phyloP scores from a whole-genome alignment of 1,140 invertebrate genomes.

The Drosophila lowei region DNA sequence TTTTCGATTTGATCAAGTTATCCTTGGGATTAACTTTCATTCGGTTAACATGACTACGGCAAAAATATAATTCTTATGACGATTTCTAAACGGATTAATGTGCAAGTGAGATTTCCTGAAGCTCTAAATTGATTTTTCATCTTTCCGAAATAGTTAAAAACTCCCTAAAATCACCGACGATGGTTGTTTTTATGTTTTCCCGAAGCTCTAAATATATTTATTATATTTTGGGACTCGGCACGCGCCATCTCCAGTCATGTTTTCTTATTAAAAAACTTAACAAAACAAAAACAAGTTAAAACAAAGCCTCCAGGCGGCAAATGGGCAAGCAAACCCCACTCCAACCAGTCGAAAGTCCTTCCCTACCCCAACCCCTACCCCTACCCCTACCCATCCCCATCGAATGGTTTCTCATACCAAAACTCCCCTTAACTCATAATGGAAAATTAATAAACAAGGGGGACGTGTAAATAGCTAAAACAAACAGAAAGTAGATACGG shows the following conservation, averaged over 20 bases:
- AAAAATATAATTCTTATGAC: too few species aligned
- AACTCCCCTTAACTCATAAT: slow-evolving; percentile 67
- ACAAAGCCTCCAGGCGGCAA: slow-evolving; percentile 48
- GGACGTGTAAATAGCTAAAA: slow-evolving; percentile 64
- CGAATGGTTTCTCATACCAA: slow-evolving; percentile 4
- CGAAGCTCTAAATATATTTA: slow-evolving; percentile 14
- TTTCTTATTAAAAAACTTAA: slow-evolving; percentile 58
- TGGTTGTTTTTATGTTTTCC: neutral
- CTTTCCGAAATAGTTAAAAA: too few species aligned
- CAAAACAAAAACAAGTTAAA: slow-evolving; percentile 59
- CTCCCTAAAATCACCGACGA: too few species aligned
- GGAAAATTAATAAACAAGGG: slow-evolving; percentile 71
- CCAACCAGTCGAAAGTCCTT: slow-evolving; percentile 7
- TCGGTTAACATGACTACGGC: too few species aligned
- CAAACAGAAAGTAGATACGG: slow-evolving; percentile 57
- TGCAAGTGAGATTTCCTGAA: too few species aligned
- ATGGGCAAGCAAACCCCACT: neutral
- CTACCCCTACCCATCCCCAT: neutral
- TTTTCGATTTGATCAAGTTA: too few species aligned
- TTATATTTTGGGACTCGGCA: slow-evolving; percentile 9
- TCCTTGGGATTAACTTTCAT: too few species aligned
- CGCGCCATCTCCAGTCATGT: slow-evolving; percentile 34
- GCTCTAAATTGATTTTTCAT: too few species aligned
- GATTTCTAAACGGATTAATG: too few species aligned
- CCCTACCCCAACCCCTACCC: neutral